Evolutionary conservation across 2,888 invertebrate species (phyloP), one percentile per base, ranked within the genome.

Genomic region (Atethmia centrago): DNA sequence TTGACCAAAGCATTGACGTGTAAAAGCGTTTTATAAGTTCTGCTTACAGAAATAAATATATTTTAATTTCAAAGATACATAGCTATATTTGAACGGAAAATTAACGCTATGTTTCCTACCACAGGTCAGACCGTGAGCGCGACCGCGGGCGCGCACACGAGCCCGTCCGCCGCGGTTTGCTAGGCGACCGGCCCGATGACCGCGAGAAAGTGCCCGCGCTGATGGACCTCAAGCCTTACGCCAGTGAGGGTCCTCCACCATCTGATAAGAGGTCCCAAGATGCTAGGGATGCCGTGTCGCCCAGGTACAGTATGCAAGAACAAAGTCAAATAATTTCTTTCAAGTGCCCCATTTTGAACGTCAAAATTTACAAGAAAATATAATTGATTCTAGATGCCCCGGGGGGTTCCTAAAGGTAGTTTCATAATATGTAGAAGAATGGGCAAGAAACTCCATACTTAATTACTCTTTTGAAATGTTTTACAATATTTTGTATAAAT

Each of bases 181-280:
- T 95, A 7, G 96, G 96, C 0, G 96, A 95, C 86, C 82, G 93
- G 7, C 95, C 96, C 0, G 94, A 93, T 53, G 93, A 94, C 58
- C 87, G 85, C 14, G 71, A 80, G 12, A 89, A 93, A 91, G 91
- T 93, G 64, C 95, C 95, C 0, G 92, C 96, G 0, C 88, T 95
- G 70, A 95, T 95, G 96, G 96, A 96, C 64, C 82, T 95, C 74
- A 94, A 94, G 80, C 93, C 95, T 0, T 94, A 94, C 79, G 93
- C 92, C 0, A 93, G 91, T 0, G 94, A 93, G 21, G 79, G 86
- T 0, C 92, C 92, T 7, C 90, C 92, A 8, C 77, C 81, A 0
- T 82, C 87, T 10, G 87, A 84, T 36, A 87, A 89, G 70, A 88
- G 87, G 75, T 91, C 93, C 0, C 92, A 92, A 1, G 95, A 95